Evolutionary conservation across 2,113 vertebrate genomes (phyloP).

Genomic region (Emydura subglobosa): DNA sequence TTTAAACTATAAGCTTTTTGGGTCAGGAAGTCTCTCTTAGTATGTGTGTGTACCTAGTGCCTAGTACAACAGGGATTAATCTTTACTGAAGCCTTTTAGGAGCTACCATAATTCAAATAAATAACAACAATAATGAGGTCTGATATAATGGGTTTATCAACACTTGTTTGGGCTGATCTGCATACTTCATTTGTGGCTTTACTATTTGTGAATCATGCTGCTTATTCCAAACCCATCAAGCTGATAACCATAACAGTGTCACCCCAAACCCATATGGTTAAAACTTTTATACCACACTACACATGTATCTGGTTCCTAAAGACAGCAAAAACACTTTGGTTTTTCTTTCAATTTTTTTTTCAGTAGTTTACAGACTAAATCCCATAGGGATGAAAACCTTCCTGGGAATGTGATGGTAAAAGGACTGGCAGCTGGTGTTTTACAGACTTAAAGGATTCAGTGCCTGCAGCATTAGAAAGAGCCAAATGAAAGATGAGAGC

Average conservation of each 20-base stretch:
- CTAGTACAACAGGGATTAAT: neutral
- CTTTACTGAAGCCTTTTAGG: neutral
- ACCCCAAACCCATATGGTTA: neutral
- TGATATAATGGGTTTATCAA: neutral
- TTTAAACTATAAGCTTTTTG: neutral
- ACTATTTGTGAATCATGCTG: neutral
- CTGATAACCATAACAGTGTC: neutral
- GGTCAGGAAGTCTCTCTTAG: neutral
- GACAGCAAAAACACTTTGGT: neutral
- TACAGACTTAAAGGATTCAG: slow-evolving; percentile 38
- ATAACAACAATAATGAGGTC: neutral
- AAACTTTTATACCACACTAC: neutral
- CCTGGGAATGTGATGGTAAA: slow-evolving; percentile 16
- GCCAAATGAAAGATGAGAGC: slow-evolving; percentile 35
- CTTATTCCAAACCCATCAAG: neutral
- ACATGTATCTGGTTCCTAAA: neutral
- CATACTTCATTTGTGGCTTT: neutral
- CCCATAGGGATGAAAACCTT: neutral
- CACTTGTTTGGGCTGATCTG: neutral
- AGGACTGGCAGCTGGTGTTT: slow-evolving; percentile 39
- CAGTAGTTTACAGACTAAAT: slow-evolving; percentile 8
- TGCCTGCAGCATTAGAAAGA: neutral
- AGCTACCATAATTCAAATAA: neutral
- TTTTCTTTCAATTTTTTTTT: neutral
- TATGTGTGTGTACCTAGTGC: neutral